Conservation (phyloP, 2,888 invertebrate species). For the Anaspis maculata region DNA sequence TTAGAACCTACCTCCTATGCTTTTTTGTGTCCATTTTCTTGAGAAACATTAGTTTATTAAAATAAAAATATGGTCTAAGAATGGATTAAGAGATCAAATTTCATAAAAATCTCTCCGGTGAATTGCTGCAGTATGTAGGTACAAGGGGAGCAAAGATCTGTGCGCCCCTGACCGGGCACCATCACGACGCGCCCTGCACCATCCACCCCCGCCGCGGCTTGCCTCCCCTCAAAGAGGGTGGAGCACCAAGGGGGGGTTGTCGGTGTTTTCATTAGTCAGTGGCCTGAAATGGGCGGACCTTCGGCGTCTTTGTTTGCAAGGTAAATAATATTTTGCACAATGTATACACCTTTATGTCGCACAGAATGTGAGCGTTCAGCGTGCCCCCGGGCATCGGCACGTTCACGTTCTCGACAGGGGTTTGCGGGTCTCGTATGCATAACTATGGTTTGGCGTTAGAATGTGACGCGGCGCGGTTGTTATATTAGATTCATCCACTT, state of each 20-base stretch:
- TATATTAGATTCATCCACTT: constrained; percentile 39
- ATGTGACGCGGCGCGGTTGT: constrained; percentile 31
- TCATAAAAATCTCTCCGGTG: too few species aligned
- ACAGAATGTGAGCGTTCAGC: constrained; percentile 37
- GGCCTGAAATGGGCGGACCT: constrained; percentile 42
- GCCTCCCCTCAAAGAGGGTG: constrained; percentile 10
- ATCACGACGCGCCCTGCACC: too few species aligned
- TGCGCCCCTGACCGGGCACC: too few species aligned
- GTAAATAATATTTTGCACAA: constrained; percentile 68
- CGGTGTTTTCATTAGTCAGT: constrained; percentile 41
- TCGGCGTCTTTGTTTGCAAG: constrained; percentile 48
- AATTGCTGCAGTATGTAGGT: too few species aligned
- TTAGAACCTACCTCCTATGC: too few species aligned
- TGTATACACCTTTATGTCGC: constrained; percentile 52
- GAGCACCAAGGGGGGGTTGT: constrained; percentile 27
- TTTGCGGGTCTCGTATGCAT: constrained; percentile 36
- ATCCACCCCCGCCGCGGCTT: too few species aligned
- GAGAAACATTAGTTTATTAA: too few species aligned
- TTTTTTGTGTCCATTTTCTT: too few species aligned
- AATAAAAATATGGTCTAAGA: too few species aligned
- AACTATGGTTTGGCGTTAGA: constrained; percentile 41
- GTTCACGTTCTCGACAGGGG: constrained; percentile 27
- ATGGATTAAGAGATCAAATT: too few species aligned
- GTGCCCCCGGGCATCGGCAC: constrained; percentile 3
- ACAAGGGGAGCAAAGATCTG: too few species aligned